Evolutionary conservation across 2,113 vertebrate genomes (phyloP).

Genomic region (Paradisaea rubra): DNA sequence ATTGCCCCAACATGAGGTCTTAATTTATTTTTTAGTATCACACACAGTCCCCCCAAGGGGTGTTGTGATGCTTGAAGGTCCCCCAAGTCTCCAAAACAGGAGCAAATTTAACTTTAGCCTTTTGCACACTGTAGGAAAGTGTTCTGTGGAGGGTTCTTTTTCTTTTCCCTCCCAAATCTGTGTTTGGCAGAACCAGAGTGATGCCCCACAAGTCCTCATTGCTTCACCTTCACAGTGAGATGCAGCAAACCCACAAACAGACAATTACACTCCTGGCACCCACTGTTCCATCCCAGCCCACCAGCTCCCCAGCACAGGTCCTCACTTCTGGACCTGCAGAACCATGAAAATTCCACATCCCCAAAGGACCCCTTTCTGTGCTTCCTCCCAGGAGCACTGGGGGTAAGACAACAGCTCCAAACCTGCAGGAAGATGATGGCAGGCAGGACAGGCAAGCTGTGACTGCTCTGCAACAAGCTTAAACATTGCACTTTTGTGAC

Average conservation of each 20-base stretch:
- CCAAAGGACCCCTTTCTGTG: background rate
- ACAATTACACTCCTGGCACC: background rate
- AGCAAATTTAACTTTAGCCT: background rate
- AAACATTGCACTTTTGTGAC: background rate
- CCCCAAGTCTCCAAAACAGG: background rate
- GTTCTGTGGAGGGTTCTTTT: background rate
- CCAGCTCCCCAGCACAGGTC: background rate
- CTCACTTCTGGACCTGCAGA: background rate
- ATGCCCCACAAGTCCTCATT: background rate
- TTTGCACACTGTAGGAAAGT: background rate
- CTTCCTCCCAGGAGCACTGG: background rate
- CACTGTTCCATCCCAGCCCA: background rate
- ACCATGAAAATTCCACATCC: background rate
- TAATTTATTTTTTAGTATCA: background rate
- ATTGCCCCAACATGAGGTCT: background rate
- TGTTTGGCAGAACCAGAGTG: background rate
- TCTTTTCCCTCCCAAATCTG: background rate
- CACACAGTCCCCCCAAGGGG: rapidly evolving
- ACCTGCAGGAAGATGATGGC: background rate
- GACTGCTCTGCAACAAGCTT: background rate
- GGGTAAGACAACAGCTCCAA: background rate
- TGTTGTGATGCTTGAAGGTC: background rate
- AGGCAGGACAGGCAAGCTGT: background rate
- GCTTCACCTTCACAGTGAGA: background rate
- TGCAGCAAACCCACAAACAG: background rate